phyloP scores from a whole-genome alignment of 2,113 vertebrate species.

The Phalacrocorax carbo region DNA sequence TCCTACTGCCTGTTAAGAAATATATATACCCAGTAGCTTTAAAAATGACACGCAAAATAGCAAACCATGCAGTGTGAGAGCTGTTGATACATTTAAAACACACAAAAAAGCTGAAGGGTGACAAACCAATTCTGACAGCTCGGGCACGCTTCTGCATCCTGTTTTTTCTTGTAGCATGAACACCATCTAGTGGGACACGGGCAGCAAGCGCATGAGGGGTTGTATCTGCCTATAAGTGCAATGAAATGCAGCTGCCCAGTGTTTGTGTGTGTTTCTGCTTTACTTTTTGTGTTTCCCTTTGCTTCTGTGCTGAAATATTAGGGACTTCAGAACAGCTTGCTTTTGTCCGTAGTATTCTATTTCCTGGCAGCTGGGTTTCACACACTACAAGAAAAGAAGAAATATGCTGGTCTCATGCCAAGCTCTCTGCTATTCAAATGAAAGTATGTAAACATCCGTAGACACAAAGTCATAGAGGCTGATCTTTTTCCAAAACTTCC shows the following conservation, averaged over 20 bases:
- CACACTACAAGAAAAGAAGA: not conserved
- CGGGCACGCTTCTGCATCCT: rapidly evolving
- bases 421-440: not conserved
- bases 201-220: not conserved
- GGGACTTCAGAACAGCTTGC: not conserved
- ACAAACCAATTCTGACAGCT: not conserved
- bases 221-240: not conserved
- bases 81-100: not conserved
- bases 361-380: not conserved
- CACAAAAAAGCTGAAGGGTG: not conserved
- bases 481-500: not conserved
- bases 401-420: rapidly evolving
- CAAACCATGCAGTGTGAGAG: not conserved
- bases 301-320: not conserved
- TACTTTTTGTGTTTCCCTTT: not conserved
- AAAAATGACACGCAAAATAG: not conserved
- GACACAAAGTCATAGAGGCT: not conserved
- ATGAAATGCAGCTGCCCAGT: not conserved
- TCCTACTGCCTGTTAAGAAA: not conserved
- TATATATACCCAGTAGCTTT: not conserved
- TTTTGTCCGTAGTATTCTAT: not conserved
- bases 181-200: constrained; percentile 43
- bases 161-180: not conserved
- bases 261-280: not conserved
- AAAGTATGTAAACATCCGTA: not conserved